phyloP scores from a whole-genome alignment of 2,888 invertebrate species.

The Papilio gigon region DNA sequence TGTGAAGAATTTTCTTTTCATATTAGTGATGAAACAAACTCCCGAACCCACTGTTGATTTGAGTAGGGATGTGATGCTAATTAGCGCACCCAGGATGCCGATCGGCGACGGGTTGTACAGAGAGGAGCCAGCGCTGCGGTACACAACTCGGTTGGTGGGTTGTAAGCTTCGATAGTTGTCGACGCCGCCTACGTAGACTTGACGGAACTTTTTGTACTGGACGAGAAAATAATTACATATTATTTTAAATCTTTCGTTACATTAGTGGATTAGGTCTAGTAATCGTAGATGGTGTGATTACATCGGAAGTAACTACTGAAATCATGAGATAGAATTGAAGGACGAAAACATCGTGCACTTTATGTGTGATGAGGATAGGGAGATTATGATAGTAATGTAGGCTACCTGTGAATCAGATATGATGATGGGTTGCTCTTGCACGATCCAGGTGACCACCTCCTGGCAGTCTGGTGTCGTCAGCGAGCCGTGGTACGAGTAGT shows the following conservation, averaged over 20 bases:
- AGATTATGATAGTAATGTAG: neutral
- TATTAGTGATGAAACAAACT: conserved; percentile 56
- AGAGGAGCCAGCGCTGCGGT: conserved; percentile 63
- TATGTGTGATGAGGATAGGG: neutral
- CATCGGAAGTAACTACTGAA: too few relatives aligned
- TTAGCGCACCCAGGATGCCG: conserved; percentile 52
- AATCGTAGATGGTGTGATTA: too few relatives aligned
- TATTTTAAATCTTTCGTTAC: too few relatives aligned
- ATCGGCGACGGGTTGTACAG: conserved; percentile 53
- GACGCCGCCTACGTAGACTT: conserved; percentile 64
- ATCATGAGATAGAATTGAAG: too few relatives aligned
- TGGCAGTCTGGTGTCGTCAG: conserved; percentile 89
- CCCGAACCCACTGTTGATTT: conserved; percentile 55
- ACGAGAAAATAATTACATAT: conserved; percentile 23
- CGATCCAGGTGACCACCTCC: conserved; percentile 89
- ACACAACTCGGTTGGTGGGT: conserved; percentile 64
- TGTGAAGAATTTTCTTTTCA: conserved; percentile 59
- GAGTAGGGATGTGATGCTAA: conserved; percentile 57
- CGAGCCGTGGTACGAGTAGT: conserved; percentile 88
- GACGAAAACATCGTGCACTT: too few relatives aligned
- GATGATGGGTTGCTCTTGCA: conserved; percentile 73
- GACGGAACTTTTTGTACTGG: conserved; percentile 68
- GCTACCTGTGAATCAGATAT: conserved; percentile 74
- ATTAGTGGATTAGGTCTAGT: too few relatives aligned
- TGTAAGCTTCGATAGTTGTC: conserved; percentile 78